phyloP scores from a whole-genome alignment of 1,140 invertebrate species.

The Drosophila setifemur region DNA sequence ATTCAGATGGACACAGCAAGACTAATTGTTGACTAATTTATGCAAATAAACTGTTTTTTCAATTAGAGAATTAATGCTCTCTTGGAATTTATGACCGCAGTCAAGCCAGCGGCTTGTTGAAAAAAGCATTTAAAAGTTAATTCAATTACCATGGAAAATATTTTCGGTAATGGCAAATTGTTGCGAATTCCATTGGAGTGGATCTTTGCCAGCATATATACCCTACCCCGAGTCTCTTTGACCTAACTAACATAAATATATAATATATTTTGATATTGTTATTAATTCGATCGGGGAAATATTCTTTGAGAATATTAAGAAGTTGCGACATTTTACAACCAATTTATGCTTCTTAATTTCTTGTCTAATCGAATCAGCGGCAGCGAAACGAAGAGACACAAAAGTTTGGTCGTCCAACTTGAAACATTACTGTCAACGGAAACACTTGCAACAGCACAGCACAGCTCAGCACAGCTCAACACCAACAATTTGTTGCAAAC shows the following conservation, averaged over 20 bases:
- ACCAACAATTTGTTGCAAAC: slow-evolving; percentile 28
- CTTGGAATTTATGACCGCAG: slow-evolving; percentile 12
- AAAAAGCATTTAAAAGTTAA: slow-evolving; percentile 11
- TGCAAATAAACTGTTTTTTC: slow-evolving; percentile 23
- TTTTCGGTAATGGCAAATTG: neutral
- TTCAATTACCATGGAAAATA: slow-evolving; percentile 36
- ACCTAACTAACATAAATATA: neutral
- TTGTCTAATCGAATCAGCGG: slow-evolving; percentile 49
- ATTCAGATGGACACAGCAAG: neutral
- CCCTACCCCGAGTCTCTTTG: neutral
- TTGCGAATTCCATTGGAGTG: slow-evolving; percentile 1
- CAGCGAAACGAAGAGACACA: slow-evolving; percentile 13
- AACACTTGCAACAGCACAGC: slow-evolving; percentile 6
- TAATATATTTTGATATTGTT: slow-evolving; percentile 15
- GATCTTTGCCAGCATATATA: neutral
- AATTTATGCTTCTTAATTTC: slow-evolving; percentile 18
- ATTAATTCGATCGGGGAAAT: slow-evolving; percentile 27
- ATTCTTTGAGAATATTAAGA: neutral
- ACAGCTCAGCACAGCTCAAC: neutral
- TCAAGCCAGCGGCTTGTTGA: slow-evolving; percentile 2
- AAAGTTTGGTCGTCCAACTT: slow-evolving; percentile 27
- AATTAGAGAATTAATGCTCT: slow-evolving; percentile 36
- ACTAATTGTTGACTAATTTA: slow-evolving; percentile 5
- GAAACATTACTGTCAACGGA: slow-evolving; percentile 19
- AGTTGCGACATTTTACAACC: slow-evolving; percentile 12